Base-by-base conservation (phyloP, 2,797 vertebrate genomes). In the Xenentodon cancila region DNA sequence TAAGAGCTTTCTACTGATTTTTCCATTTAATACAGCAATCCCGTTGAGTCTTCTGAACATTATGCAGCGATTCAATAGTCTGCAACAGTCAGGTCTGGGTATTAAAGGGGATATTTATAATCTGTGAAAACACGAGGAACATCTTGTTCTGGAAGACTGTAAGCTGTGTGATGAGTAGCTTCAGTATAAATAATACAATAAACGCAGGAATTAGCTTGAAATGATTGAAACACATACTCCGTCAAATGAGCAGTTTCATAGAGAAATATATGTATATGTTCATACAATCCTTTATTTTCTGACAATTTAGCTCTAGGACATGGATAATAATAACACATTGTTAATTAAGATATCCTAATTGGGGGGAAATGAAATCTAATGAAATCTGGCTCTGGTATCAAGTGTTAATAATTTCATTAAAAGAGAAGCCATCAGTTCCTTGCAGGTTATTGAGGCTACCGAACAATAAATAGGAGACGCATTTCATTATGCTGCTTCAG, bases 401-500 rank as follows among this genome's bases (percentile, higher is more conserved):
- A 68, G 17, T 45, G 58, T 51, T 77, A 59, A 60, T 68, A 57
- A 73, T 75, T 67, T 62, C 2, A 77, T 80, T 77, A 73, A 59
- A 69, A 61, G 55, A 48, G n/a, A 62, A 67, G 16, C 17, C 58
- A 56, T 50, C 52, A 53, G 32, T 51, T 7, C 53, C 27, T 61
- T 27, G 52, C 20, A 75, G 69, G 45, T 65, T 7, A 68, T 7
- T n/a, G 51, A 75, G 22, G 25, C 34, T 11, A 30, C 32, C 47
- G 47, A 69, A 58, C 21, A 75, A 77, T 48, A 70, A 68, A 45
- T 67, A 34, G 16, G n/a, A 50, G 1, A 18, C n/a, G 27, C 7
- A 52, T 59, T 63, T 62, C 20, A 71, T 72, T 71, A 68, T 12
- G 19, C 52, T 57, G 59, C 18, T 44, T 69, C 12, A 40, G n/a